Evolutionary conservation across 2,888 invertebrate species (phyloP), one percentile per base, ranked within the genome.

Genomic region (Acleris literana): DNA sequence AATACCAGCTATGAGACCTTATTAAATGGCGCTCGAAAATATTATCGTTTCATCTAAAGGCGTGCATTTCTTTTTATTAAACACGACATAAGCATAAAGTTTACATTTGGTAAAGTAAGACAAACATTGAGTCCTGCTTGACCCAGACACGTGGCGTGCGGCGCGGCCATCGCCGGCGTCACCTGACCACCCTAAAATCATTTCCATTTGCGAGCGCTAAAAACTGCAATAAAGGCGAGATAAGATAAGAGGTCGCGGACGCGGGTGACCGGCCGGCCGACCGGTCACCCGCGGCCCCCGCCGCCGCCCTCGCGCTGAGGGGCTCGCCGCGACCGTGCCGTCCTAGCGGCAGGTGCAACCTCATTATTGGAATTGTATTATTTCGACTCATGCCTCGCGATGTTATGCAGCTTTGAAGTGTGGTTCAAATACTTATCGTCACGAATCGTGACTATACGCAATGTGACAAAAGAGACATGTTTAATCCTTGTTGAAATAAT

Each of bases 271-370:
- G 25, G 61, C 29, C 25, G 18, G 51, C 61, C 52, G 71, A 59
- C 71, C 69, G n/a, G n/a, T n/a, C n/a, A n/a, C n/a, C 63, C 70
- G 71, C 25, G 25, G 71, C 69, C 63, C 70, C 63, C 57, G 69
- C 65, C 64, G 69, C 16, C 18, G 22, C 49, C 22, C 51, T 33
- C 33, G 33, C 4, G 48, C 9, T 56, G 44, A 44, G 11, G n/a
- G n/a, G 3, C 44, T 13, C 13, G 13, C 44, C 5, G 44, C 44
- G 13, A 5, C 13, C 44, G n/a, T 5, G n/a, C 44, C 11, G 39
- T 4, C 39, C 39, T 22, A 22, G 22, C 33, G 33, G 33, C 58
- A 29, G 58, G 11, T 46, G 44, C 18, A 3, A 39, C 54, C 48
- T 44, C 52, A 58, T 64, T 52, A n/a, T n/a, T 16, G n/a, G 56